Base-by-base conservation (phyloP, 2,888 invertebrate species). In the Morinoia aosen region DNA sequence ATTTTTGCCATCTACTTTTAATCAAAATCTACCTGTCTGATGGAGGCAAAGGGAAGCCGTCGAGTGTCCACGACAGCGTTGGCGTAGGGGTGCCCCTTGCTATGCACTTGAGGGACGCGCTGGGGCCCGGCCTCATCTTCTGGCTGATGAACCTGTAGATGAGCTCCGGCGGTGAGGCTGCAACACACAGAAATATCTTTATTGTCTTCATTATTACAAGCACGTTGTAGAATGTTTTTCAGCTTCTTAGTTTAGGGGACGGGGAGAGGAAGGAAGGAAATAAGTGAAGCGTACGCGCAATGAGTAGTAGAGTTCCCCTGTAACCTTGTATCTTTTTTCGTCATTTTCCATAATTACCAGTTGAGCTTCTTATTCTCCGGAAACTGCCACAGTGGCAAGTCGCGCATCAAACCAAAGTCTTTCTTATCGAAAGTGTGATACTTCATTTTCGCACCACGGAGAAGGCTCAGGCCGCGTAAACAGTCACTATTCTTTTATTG, bases 101-200 rank as follows among this genome's bases (percentile, higher is more conserved):
- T 33, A 97, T 97, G 95, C 97, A 97, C 95, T 97, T 97, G 33
- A 97, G 95, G n/a, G 97, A 97, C 25, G 97, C 96, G 93, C 96
- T 96, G 8, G 97, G 96, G 33, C 97, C 97, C 5, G 97, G 97
- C 88, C 95, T 95, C 61, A 96, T 94, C 12, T 96, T 96, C 93
- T 96, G 96, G 93, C 96, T 96, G 94, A 96, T 96, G 95, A 97
- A 96, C 58, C 96, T 96, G 95, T 96, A 97, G 40, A 97, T 96
- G 33, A 97, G 97, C 57, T 97, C 96, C 7, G 97, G 97, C 88
- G 97, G 97, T 48, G 97, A 97, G 96, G 97, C 97, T 97, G 97
- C 11, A 40, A 16, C 40, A 96, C 88, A 90, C 90, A 90, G 8
- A 40, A 25, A 16, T 64, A 2, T 25, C 16, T 64, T 64, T 25